Percentiles rank a stretch among this genome's conserved stretches.
phyloP scores from a whole-genome alignment of 2,797 vertebrate species.

The Sebastes melanostomus region DNA sequence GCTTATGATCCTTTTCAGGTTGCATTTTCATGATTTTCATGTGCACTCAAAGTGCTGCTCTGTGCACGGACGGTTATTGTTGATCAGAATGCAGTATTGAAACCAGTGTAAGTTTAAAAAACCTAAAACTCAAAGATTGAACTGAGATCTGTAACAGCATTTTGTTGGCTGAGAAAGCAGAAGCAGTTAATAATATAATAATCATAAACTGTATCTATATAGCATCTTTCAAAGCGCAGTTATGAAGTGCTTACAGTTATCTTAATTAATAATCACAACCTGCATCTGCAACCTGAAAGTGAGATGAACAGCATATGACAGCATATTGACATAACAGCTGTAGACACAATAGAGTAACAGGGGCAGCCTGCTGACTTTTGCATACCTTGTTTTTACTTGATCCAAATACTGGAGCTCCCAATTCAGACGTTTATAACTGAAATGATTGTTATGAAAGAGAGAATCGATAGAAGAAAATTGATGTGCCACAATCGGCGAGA shows the following conservation, averaged over 20 bases:
- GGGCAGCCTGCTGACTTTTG: neutral
- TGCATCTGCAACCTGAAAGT: neutral
- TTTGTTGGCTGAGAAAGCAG: neutral
- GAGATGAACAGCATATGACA: neutral
- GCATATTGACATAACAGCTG: neutral
- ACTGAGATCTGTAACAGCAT: neutral
- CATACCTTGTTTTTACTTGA: neutral
- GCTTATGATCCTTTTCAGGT: neutral
- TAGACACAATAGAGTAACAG: neutral
- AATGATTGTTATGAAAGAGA: slow-evolving; percentile 1
- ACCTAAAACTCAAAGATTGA: too few species aligned
- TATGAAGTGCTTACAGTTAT: neutral
- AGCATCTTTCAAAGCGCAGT: neutral
- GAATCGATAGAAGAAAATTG: neutral
- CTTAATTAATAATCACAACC: neutral
- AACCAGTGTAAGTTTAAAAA: too few species aligned
- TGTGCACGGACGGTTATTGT: neutral
- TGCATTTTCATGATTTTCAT: neutral
- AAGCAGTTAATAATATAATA: neutral
- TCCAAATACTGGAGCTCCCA: neutral
- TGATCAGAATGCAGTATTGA: too few species aligned
- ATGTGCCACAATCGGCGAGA: neutral
- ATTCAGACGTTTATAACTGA: neutral
- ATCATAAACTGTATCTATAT: neutral
- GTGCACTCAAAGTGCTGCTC: neutral